Evolutionary conservation across 2,888 invertebrate species (phyloP), one percentile per base, ranked within the genome.

Genomic region (Rhodophaea formosa): DNA sequence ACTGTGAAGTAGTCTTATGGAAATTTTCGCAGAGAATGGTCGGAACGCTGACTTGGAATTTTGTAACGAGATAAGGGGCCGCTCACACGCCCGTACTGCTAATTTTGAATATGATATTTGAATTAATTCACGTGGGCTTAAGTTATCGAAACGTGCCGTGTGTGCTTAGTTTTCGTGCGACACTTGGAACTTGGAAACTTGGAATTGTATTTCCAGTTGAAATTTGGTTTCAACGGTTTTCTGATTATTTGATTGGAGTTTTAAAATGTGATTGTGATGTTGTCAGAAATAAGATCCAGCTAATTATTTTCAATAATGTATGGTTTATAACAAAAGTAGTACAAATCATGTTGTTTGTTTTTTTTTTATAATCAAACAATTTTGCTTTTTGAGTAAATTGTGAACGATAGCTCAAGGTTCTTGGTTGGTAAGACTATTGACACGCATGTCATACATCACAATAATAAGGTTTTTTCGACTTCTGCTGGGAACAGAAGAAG

Each of bases 51-150:
- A 17, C 14, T 56, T 8, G 43, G 42, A 56, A 49, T 56, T 49
- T 43, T 49, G 49, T 56, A 49, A 49, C 42, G 29, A 56, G 56
- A 56, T 56, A 51, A 56, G 56, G 49, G 49, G 39, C 44, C 23
- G 56, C 29, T 12, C 56, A 29, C 49, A 42, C 49, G 49, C 15
- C 15, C 39, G 43, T 44, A 44, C 49, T 17, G 47, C 49, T 56
- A 56, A 56, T 49, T 49, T 43, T 56, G 49, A 56, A 56, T 56
- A 42, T 47, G 56, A 56, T 56, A 51, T 56, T 56, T 56, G 56
- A 56, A 56, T 56, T 56, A 56, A 56, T 56, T 56, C 56, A 39
- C 47, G 49, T 43, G 49, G 56, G 56, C 49, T 56, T 49, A 56
- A 56, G 56, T 56, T 56, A 56, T 56, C 49, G 49, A 43, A 56